Evolutionary conservation across 2,797 vertebrate genomes (phyloP), one percentile per base, ranked within the genome.

Genomic region (Muraenolepis orangiensis): DNA sequence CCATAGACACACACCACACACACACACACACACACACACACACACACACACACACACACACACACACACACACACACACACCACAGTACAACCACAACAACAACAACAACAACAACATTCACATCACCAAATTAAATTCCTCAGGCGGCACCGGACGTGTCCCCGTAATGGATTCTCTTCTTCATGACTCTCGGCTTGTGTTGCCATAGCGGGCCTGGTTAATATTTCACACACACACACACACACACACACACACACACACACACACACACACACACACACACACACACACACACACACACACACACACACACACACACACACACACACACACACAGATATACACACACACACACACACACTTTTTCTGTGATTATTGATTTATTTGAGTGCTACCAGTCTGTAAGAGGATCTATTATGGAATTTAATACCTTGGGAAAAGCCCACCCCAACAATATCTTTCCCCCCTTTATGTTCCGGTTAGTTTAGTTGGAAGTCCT

Each of bases 311-410:
- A 42, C 40, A 42, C 14, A 40, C 38, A 13, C 12, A 12, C 38
- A 40, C 38, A 46, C 20, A n/a, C 51, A 23, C n/a, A 61, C 51
- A 57, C 51, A 57, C 51, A 57, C 51, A n/a, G 6, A 61, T n/a
- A 61, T n/a, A 20, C 18, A 51, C 42, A 18, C 42, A 51, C 4
- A 20, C 18, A 61, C n/a, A 61, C n/a, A 26, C 72, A 51, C 64
- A 14, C 31, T n/a, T n/a, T n/a, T n/a, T n/a, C n/a, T n/a, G n/a
- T n/a, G n/a, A 85, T 80, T 90, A 94, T 93, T 92, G 91, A 94
- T 93, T 92, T 92, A 93, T 93, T 89, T 83, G 80, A 85, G 79
- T 84, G 81, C 82, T 75, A 76, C 80, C 80, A n/a, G 31, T 36
- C 30, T 20, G 32, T 30, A 90, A 88, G 88, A 89, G 83, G 75